Base-by-base conservation (phyloP, 2,888 invertebrate genomes). In the Calephelis perditalis region DNA sequence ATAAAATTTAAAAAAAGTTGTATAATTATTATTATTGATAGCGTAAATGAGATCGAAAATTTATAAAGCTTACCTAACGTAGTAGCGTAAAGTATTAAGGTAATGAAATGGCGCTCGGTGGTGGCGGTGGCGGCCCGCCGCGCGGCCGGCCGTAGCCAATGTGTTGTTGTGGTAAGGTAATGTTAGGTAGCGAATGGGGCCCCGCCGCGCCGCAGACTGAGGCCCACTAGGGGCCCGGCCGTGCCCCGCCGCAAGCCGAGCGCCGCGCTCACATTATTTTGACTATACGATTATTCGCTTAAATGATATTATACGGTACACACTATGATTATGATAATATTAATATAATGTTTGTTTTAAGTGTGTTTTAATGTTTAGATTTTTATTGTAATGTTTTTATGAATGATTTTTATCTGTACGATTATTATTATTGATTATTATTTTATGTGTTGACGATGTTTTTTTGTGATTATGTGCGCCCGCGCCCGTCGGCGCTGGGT, bases 301-400 rank as follows among this genome's bases (percentile, higher is more conserved):
- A 86, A 84, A 87, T 85, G 86, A 88, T 88, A 87, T 86, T 88
- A 88, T 87, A 87, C 86, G 82, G 88, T 86, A 82, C 88, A 90
- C 88, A 84, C 87, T 89, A 89, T 87, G 84, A 89, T 86, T 86
- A 89, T 78, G 83, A 86, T 89, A 90, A 87, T 89, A 89, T 90
- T 90, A 90, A 89, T 90, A 89, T 90, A 90, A 89, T 90, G 87
- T 88, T 90, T 90, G 90, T 90, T 90, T 90, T 90, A 89, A 89
- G 90, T 82, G 90, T 89, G 90, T 89, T 89, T 90, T 89, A 89
- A 90, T 87, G 88, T 89, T 90, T 90, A 90, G 90, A 90, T 89
- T 90, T 90, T 90, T 90, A 90, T 90, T 90, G 85, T 90, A 90
- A 90, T 90, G 90, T 90, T 90, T 90, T 90, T 89, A 89, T 90